Base-by-base conservation (phyloP, 2,113 vertebrate genomes). In the Anarhynchus alexandrinus region DNA sequence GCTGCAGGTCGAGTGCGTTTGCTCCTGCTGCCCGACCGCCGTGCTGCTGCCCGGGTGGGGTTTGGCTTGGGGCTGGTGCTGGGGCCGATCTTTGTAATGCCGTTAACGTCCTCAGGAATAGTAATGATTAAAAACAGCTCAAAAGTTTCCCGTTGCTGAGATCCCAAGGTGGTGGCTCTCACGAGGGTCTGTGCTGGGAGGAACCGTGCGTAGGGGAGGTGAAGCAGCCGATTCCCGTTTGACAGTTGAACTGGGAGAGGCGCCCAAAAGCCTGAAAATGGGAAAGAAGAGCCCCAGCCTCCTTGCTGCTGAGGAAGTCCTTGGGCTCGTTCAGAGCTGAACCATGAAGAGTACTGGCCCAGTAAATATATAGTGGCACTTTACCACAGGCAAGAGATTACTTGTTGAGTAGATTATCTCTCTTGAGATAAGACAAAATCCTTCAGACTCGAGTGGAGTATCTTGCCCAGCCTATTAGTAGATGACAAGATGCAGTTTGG, bases 381-480 rank as follows among this genome's bases (percentile, higher is more conserved):
- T 96, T 89, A 94, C 95, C 96, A 94, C 72, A 92, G 96, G 97
- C 96, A 74, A 72, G 72, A 93, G 85, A 94, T 98, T 97, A 97
- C 95, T 97, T 95, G 97, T 98, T 98, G 98, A 98, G 98, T 97
- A 98, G 98, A 98, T 99, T 98, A 98, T 97, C 97, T 97, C 97
- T 95, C 93, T 91, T 71, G 94, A 98, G 97, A 98, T 98, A 98
- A 98, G 96, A 98, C 96, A 97, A 97, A 98, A 98, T 98, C 98
- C 96, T 98, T 98, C 94, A 97, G 98, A 97, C 96, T 97, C 88
- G 49, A 95, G 96, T 95, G 94, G 96, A 97, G 97, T 85, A 96
- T 97, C 97, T 98, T 98, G 97, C 97, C 97, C 96, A 92, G 98
- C 98, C 95, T 98, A 98, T 99, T 99, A 98, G 98, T 95, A 95